phyloP scores from a whole-genome alignment of 2,888 invertebrate species.

The Hirtodrosophila trivittata region DNA sequence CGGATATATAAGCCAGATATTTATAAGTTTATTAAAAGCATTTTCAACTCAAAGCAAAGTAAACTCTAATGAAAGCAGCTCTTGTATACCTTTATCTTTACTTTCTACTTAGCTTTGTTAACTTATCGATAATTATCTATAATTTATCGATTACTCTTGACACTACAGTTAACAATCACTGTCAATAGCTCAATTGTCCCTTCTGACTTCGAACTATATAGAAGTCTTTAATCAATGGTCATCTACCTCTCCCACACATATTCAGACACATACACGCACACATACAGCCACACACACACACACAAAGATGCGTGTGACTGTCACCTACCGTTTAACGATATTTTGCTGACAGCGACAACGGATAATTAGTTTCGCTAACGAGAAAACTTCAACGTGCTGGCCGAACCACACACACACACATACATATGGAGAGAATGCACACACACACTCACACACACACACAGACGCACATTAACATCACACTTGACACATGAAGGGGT shows the following conservation, averaged over 20 bases:
- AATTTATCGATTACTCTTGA: no score
- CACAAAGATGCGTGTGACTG: conserved; percentile 54
- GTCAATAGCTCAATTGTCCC: not conserved
- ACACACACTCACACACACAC: conserved; percentile 13
- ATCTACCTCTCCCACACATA: conserved; percentile 13
- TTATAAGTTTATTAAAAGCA: no score
- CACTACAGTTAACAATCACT: no score
- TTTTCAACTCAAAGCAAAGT: no score
- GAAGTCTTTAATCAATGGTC: conserved; percentile 20
- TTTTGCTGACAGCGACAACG: conserved; percentile 80
- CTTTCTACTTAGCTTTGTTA: no score
- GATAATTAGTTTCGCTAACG: conserved; percentile 82
- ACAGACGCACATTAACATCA: conserved; percentile 27
- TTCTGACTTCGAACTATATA: not conserved
- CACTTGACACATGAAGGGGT: conserved; percentile 60
- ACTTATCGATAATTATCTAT: no score
- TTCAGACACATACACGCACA: conserved; percentile 1
- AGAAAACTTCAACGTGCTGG: conserved; percentile 79
- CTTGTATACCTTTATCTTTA: no score
- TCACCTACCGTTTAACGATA: conserved; percentile 77
- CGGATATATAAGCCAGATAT: no score
- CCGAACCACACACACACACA: conserved; percentile 26
- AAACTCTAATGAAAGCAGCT: no score
- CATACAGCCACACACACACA: not conserved
- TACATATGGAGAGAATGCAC: not conserved